Evolutionary conservation across 1,140 invertebrate species (phyloP).

Genomic region (Cydia splendana): DNA sequence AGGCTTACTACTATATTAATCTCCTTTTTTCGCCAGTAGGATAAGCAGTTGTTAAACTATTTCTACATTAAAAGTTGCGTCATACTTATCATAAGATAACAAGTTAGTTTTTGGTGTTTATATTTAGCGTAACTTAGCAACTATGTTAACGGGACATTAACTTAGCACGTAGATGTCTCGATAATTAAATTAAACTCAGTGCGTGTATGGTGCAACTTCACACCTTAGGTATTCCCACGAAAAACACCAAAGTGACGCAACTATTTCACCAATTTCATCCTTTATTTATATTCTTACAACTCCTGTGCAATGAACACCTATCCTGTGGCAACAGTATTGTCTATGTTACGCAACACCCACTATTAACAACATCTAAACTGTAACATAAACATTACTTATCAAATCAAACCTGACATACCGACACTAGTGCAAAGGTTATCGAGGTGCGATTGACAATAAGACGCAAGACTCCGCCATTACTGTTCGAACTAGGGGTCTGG

Average conservation of each 20-base stretch:
- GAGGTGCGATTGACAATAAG: not conserved
- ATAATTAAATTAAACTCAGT: not conserved
- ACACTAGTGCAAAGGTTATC: conserved; percentile 31
- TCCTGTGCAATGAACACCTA: not conserved
- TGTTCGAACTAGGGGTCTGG: conserved; percentile 9
- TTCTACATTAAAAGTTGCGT: not conserved
- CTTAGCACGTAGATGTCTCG: not conserved
- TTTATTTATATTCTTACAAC: not conserved
- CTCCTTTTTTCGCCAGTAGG: not conserved
- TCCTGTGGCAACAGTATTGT: not conserved
- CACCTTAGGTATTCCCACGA: not conserved
- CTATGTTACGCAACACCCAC: conserved; percentile 4
- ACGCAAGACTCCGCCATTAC: conserved; percentile 22
- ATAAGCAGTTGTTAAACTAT: not conserved
- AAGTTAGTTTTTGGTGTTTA: not conserved
- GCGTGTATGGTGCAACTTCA: not conserved
- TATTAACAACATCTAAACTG: not conserved
- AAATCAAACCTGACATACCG: conserved; percentile 33
- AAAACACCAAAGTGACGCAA: conserved; percentile 3
- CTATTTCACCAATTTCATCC: conserved; percentile 11
- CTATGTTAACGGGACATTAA: not conserved
- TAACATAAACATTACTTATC: conserved; percentile 17
- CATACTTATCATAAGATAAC: not conserved
- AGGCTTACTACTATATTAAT: not conserved
- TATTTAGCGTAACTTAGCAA: conserved; percentile 9